Evolutionary conservation across 1,140 invertebrate species (phyloP).

Genomic region (Tetramorium alpestre): DNA sequence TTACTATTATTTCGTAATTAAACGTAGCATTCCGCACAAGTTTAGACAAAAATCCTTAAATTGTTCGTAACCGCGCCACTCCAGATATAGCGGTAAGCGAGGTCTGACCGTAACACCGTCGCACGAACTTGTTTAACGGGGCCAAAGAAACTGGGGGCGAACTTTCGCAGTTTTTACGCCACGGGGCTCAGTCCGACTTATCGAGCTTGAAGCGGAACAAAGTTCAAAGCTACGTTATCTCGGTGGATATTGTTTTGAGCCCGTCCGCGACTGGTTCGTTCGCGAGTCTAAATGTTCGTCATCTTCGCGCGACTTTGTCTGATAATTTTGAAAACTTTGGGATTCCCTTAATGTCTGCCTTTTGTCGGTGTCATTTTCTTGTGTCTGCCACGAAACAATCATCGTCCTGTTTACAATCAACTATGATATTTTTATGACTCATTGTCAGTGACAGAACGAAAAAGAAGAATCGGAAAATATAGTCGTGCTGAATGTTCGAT

Average conservation of each 20-base stretch:
- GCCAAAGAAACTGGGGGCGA: slow-evolving; percentile 71
- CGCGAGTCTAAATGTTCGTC: slow-evolving; percentile 40
- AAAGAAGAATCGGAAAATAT: background rate
- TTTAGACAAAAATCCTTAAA: slow-evolving; percentile 60
- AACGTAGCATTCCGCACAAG: slow-evolving; percentile 57
- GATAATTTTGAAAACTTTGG: slow-evolving; percentile 52
- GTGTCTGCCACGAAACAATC: background rate
- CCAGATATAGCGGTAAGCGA: slow-evolving; percentile 47
- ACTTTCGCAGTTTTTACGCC: slow-evolving; percentile 70
- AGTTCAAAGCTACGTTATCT: slow-evolving; percentile 72
- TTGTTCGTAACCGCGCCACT: slow-evolving; percentile 63
- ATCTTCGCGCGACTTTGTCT: slow-evolving; percentile 38
- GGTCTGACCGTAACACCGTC: slow-evolving; percentile 45
- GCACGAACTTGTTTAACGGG: slow-evolving; percentile 71
- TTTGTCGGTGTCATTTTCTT: slow-evolving; percentile 8
- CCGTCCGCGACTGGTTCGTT: slow-evolving; percentile 24
- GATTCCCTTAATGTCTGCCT: slow-evolving; percentile 41
- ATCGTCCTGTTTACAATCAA: slow-evolving; percentile 6
- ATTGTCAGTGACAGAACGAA: background rate
- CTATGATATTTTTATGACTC: slow-evolving; percentile 3
- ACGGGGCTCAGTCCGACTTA: slow-evolving; percentile 68
- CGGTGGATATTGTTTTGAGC: slow-evolving; percentile 63
- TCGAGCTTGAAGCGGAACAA: slow-evolving; percentile 68
- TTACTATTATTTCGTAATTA: slow-evolving; percentile 71
- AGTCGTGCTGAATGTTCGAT: background rate